Percentiles rank a stretch among this genome's conserved stretches.
These are phyloP conservation scores for Bradypodion ventrale DNA, from an alignment of 2,797 vertebrate species.

Conservation along the genomic window DNA sequence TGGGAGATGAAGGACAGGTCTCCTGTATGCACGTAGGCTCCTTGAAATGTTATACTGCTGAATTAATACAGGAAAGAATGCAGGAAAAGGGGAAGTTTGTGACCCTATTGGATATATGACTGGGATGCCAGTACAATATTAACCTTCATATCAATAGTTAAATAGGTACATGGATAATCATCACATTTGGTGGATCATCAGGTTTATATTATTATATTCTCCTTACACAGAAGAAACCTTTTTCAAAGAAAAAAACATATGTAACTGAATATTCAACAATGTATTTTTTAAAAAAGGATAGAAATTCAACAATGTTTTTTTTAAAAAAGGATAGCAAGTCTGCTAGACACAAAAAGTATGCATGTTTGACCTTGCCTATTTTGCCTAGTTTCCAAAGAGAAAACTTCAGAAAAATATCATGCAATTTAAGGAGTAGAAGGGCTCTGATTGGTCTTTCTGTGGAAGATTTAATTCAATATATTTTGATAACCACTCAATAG, in stretches of 20 bases:
- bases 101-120: neutral
- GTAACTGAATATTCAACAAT: neutral
- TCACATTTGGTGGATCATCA: neutral
- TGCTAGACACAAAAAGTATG: conserved; percentile 56
- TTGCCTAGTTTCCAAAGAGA: conserved; percentile 55
- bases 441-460: conserved; percentile 48
- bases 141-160: neutral
- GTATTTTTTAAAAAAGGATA: too few species aligned
- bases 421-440: conserved; percentile 36
- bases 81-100: too few species aligned
- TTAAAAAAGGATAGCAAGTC: conserved; percentile 25
- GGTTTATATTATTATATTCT: neutral
- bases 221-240: neutral
- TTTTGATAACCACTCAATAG: conserved; percentile 68
- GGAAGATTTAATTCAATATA: conserved; percentile 52
- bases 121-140: neutral
- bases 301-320: too few species aligned
- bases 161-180: neutral
- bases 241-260: neutral
- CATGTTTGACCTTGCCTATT: conserved; percentile 53
- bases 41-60: neutral
- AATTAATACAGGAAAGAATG: too few species aligned
- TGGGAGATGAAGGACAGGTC: neutral
- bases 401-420: conserved; percentile 50
- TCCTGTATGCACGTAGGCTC: neutral